These are phyloP conservation scores for Dicentrarchus labrax DNA, from an alignment of 2,113 vertebrate species.

Conservation along the genomic window DNA sequence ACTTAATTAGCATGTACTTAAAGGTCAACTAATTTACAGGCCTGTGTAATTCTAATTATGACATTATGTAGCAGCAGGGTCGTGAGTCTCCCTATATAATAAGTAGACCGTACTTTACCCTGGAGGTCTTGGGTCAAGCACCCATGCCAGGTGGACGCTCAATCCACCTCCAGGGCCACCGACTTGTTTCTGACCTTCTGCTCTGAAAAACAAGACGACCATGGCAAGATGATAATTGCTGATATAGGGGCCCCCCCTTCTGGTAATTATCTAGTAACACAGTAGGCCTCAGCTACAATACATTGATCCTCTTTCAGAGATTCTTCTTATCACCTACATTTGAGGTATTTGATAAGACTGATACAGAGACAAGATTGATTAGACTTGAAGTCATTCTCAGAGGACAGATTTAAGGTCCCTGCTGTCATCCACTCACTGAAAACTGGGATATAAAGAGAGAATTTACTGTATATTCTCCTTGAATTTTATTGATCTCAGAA, in stretches of 20 bases:
- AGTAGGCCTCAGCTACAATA: not conserved
- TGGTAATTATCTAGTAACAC: conserved; percentile 32
- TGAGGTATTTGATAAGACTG: not conserved
- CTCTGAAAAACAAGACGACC: not conserved
- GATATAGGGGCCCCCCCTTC: conserved; percentile 45
- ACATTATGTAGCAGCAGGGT: not conserved
- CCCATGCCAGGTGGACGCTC: not conserved
- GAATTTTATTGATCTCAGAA: not conserved
- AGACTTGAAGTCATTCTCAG: not conserved
- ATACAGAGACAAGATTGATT: not conserved
- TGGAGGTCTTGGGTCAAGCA: not conserved
- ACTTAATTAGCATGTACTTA: not conserved
- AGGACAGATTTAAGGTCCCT: not conserved
- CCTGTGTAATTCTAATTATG: conserved; percentile 11
- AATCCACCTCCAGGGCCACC: not conserved
- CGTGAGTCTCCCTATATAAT: too few species aligned
- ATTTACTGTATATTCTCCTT: rapidly evolving
- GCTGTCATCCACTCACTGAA: not conserved
- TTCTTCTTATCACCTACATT: not conserved
- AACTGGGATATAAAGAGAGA: not conserved
- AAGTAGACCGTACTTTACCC: not conserved
- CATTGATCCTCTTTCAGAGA: too few species aligned
- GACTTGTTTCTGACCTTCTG: conserved; percentile 9
- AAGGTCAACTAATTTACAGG: conserved; percentile 22
- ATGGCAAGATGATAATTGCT: not conserved